phyloP scores from a whole-genome alignment of 2,797 vertebrate genomes.

The Forpus xanthops region DNA sequence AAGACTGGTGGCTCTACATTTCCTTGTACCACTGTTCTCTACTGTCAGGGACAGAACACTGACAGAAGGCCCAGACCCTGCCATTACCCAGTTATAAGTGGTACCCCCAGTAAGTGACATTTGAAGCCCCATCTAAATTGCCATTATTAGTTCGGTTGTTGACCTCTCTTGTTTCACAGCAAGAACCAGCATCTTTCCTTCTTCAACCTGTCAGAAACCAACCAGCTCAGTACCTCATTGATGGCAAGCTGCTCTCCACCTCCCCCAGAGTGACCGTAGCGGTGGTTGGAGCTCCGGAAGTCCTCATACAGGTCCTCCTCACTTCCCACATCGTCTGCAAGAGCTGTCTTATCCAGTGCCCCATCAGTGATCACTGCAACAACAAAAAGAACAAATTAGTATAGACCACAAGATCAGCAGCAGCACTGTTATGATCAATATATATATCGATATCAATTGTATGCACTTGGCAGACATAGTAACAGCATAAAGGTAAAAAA shows the following conservation, averaged over 20 bases:
- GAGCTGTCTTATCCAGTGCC: constrained; percentile 74
- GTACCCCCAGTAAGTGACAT: neutral
- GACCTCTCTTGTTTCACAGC: neutral
- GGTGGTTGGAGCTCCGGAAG: constrained; percentile 81
- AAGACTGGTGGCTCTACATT: neutral
- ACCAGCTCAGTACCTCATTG: constrained; percentile 74
- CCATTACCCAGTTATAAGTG: neutral
- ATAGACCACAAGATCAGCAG: neutral
- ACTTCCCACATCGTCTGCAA: constrained; percentile 81
- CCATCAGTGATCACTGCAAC: constrained; percentile 82
- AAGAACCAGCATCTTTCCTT: neutral
- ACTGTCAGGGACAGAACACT: neutral
- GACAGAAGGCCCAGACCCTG: neutral
- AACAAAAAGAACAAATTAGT: neutral
- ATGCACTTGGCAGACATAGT: neutral
- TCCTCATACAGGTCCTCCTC: constrained; percentile 91
- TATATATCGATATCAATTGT: neutral
- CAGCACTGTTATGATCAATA: neutral
- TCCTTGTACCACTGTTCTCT: neutral
- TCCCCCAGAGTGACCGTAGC: constrained; percentile 85
- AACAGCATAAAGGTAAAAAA: neutral
- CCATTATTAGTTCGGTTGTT: neutral
- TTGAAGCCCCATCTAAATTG: neutral
- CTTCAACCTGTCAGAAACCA: neutral
- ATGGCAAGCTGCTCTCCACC: constrained; percentile 81